A percentile compares a stretch with the other conserved stretches of the same genome.
These are phyloP conservation scores for Campopleginae sp. DNA, from an alignment of 2,888 invertebrate species.

Conservation along the genomic window DNA sequence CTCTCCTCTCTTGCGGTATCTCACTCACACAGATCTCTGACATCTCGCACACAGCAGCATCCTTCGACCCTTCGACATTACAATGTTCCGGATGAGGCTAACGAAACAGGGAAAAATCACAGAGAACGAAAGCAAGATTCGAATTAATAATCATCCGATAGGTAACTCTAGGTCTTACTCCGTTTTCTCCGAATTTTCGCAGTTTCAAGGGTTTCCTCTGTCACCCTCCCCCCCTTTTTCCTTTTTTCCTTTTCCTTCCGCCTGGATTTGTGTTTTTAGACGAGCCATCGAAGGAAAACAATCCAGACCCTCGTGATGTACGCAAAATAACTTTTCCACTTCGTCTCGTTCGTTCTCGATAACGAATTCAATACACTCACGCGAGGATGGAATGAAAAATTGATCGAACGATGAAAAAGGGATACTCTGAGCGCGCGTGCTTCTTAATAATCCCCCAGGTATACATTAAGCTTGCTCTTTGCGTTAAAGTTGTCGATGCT, in stretches of 20 bases:
- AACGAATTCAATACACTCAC: background rate
- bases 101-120: slow-evolving; percentile 56
- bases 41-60: slow-evolving; percentile 77
- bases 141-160: slow-evolving; percentile 25
- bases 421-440: background rate
- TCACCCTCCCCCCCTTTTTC: too few relatives aligned
- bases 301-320: background rate
- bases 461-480: background rate
- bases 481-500: background rate
- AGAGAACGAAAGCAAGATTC: slow-evolving; percentile 67
- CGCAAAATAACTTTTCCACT: background rate
- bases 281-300: background rate
- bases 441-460: slow-evolving; percentile 9
- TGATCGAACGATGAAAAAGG: background rate
- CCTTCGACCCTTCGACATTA: slow-evolving; percentile 70
- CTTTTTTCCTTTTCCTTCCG: slow-evolving; percentile 11
- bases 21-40: slow-evolving; percentile 52
- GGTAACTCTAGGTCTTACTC: background rate
- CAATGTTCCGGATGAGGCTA: slow-evolving; percentile 13
- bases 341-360: background rate
- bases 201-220: background rate
- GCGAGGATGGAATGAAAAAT: background rate
- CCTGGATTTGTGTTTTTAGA: background rate
- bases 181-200: background rate
- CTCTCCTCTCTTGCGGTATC: slow-evolving; percentile 33